Evolutionary conservation across 2,797 vertebrate genomes (phyloP), one percentile per base, ranked within the genome.

Genomic region (Neomorphus geoffroyi): DNA sequence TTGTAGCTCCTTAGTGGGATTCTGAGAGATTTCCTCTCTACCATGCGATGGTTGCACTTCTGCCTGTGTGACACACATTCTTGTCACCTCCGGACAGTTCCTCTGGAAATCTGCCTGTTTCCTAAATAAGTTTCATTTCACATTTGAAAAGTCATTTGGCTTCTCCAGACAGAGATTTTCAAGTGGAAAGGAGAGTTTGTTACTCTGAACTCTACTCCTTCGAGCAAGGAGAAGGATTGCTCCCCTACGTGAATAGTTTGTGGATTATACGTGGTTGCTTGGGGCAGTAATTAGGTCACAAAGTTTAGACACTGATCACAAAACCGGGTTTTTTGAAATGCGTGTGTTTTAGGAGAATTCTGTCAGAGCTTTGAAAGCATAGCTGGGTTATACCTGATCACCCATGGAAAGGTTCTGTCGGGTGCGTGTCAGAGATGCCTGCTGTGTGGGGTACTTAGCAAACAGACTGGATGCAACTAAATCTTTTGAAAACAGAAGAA

Each of bases 71-170:
- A 84, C 73, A 80, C 28, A 8, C 1, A 0, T 73, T 80, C 61
- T 28, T 82, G 61, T 83, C 90, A 71, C 64, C 64, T 86, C 81
- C 56, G 93, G 94, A 54, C 64, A 80, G 70, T 32, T 93, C 54
- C 77, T 90, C 71, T 80, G 83, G 83, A 94, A 80, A 80, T 78
- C 67, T 94, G 80, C 60, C 88, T 37, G 4, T 71, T 94, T 94
- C 54, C 30, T 87, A 92, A 93, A 92, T 90, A 53, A 94, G 61
- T 93, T 97, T 94, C 86, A 60, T 89, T 96, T 90, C 83, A 72
- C 57, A 21, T 94, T 61, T 90, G 67, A 88, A 57, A 92, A 94
- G 53, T 74, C 70, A 60, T 80, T 92, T 37, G 5, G 48, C 41
- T 94, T 32, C 30, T 28, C 24, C 26, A 80, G 60, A 46, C 57